Conservation (phyloP, 2,888 invertebrate species). For the Rotaria macrura region DNA sequence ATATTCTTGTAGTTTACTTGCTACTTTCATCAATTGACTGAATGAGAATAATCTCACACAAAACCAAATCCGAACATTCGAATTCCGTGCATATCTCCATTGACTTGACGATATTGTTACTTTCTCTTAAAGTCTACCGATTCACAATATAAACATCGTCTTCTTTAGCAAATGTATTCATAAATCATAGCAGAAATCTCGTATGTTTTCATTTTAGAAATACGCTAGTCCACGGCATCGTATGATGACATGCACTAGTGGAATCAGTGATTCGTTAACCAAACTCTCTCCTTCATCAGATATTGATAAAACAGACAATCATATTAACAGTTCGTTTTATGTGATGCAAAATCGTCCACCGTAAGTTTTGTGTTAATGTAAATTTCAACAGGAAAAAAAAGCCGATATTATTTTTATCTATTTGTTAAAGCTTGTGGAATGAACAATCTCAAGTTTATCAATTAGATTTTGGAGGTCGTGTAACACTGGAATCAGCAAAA, state of each 20-base stretch:
- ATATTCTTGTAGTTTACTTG: too few relatives aligned
- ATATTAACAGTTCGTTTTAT: slow-evolving; percentile 60
- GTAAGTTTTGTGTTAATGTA: not conserved
- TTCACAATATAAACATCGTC: too few relatives aligned
- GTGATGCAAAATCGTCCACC: slow-evolving; percentile 94
- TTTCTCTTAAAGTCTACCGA: too few relatives aligned
- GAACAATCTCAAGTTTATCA: slow-evolving; percentile 97
- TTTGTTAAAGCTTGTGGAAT: slow-evolving; percentile 68
- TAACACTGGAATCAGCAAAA: slow-evolving; percentile 96
- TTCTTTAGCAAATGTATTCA: too few relatives aligned
- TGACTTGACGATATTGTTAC: too few relatives aligned
- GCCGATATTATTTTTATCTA: not conserved
- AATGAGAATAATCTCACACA: too few relatives aligned
- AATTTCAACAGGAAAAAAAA: too few relatives aligned
- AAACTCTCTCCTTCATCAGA: not conserved
- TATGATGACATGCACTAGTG: slow-evolving; percentile 18
- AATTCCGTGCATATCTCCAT: too few relatives aligned
- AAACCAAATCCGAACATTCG: too few relatives aligned
- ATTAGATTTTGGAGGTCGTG: slow-evolving; percentile 92
- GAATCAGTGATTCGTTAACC: not conserved
- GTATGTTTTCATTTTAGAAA: not conserved
- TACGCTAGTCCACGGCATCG: not conserved
- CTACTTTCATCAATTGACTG: too few relatives aligned
- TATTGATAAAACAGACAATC: slow-evolving; percentile 11
- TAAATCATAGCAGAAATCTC: too few relatives aligned